These are phyloP conservation scores for Spicauda simplicius DNA, from an alignment of 2,888 invertebrate genomes.

Conservation along the genomic window DNA sequence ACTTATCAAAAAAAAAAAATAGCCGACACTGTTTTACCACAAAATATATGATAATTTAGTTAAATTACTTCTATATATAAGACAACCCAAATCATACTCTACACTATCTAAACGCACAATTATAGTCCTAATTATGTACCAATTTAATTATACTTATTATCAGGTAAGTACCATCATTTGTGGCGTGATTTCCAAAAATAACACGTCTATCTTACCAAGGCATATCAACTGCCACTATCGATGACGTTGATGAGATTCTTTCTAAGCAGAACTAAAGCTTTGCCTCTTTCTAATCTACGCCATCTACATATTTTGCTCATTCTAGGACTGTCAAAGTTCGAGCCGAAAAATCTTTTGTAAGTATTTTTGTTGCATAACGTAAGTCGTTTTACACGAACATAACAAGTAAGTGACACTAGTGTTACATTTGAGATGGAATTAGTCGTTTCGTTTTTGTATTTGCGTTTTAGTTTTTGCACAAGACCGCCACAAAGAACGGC, in stretches of 20 bases:
- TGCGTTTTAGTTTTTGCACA: slow-evolving; percentile 19
- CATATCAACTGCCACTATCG: too few species aligned
- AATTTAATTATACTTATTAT: too few species aligned
- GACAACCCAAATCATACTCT: too few species aligned
- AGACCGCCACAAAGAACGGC: not conserved
- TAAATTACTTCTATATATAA: too few species aligned
- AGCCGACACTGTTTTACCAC: too few species aligned
- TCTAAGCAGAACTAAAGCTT: not conserved
- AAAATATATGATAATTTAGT: too few species aligned
- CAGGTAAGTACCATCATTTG: too few species aligned
- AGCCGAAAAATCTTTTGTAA: slow-evolving; percentile 23
- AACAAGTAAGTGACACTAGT: slow-evolving; percentile 29
- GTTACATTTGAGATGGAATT: slow-evolving; percentile 28
- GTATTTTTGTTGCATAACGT: slow-evolving; percentile 26
- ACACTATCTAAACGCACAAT: too few species aligned
- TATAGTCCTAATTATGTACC: too few species aligned
- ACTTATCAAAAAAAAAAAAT: too few species aligned
- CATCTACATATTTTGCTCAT: not conserved
- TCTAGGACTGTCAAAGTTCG: slow-evolving; percentile 35
- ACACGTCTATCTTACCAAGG: too few species aligned
- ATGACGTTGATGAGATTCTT: not conserved
- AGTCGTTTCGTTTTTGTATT: slow-evolving; percentile 37
- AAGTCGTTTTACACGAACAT: slow-evolving; percentile 11
- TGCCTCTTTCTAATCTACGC: not conserved
- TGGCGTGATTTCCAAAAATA: too few species aligned